A percentile compares a stretch with the other conserved stretches of the same genome.
Evolutionary conservation across 2,797 vertebrate genomes (phyloP).

Genomic region (Myotis pilosus): DNA sequence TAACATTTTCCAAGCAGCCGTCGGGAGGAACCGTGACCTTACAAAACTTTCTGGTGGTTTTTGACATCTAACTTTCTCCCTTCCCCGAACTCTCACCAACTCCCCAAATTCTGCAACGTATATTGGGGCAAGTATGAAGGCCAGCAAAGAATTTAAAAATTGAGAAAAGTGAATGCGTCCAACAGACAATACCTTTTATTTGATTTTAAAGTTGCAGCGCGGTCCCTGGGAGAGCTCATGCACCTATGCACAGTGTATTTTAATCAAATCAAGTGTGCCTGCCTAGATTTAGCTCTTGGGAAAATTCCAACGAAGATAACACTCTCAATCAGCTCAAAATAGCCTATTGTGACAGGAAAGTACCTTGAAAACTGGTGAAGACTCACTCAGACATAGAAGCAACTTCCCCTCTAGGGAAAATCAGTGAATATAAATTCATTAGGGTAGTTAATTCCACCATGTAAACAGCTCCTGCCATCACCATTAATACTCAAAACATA

Average conservation of each 20-base stretch:
- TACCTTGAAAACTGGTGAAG: conserved; percentile 47
- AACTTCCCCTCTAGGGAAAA: conserved; percentile 56
- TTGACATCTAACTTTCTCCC: conserved; percentile 14
- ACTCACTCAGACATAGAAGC: conserved; percentile 24
- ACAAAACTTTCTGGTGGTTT: conserved; percentile 52
- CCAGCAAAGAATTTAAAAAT: neutral
- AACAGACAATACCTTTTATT: neutral
- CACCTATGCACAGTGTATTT: neutral
- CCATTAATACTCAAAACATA: neutral
- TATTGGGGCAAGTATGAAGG: neutral
- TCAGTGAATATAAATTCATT: conserved; percentile 57
- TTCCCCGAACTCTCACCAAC: neutral
- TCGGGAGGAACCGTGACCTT: neutral
- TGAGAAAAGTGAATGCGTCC: neutral
- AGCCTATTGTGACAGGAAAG: conserved; percentile 59
- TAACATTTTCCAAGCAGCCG: neutral
- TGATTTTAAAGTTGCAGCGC: neutral
- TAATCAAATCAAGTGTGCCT: neutral
- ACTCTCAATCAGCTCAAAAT: conserved; percentile 52
- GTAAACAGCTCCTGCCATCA: conserved; percentile 26
- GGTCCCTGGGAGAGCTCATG: neutral
- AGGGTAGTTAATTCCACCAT: conserved; percentile 28
- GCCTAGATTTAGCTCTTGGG: conserved; percentile 32
- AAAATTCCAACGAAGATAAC: conserved; percentile 57
- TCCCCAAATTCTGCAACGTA: neutral